phyloP scores from a whole-genome alignment of 2,888 invertebrate species.

The Nomada fabriciana region DNA sequence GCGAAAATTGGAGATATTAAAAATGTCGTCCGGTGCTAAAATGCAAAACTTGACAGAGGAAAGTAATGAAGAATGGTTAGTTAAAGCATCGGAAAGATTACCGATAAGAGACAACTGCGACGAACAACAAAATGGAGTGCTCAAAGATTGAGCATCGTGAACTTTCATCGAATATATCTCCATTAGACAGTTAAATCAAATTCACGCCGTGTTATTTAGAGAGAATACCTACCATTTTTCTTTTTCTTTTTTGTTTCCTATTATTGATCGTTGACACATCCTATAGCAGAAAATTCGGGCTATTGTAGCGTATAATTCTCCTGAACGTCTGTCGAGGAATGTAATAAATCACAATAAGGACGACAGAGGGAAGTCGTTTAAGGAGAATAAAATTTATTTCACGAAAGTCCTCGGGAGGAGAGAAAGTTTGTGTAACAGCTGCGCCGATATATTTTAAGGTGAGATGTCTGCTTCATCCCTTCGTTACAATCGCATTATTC shows the following conservation, averaged over 20 bases:
- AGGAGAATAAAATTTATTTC: slow-evolving; percentile 46
- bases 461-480: slow-evolving; percentile 1
- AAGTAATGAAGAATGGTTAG: not conserved
- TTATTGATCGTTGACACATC: slow-evolving; percentile 5
- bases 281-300: not conserved
- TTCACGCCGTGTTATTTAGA: not conserved
- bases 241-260: not conserved
- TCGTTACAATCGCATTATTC: slow-evolving; percentile 37
- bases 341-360: slow-evolving; percentile 33
- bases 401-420: not conserved
- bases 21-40: no score
- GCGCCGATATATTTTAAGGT: slow-evolving; percentile 36
- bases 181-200: no score
- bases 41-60: no score
- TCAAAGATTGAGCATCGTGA: not conserved
- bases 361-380: slow-evolving; percentile 13
- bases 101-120: not conserved
- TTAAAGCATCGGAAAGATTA: no score
- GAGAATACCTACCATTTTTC: not conserved
- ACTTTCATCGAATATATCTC: slow-evolving; percentile 12
- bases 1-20: not conserved
- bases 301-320: not conserved
- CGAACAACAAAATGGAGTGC: not conserved
- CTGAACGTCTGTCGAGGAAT: not conserved
- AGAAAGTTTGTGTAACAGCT: slow-evolving; percentile 41